These are phyloP conservation scores for Danio aesculapii DNA, from an alignment of 2,797 vertebrate genomes.

Conservation along the genomic window DNA sequence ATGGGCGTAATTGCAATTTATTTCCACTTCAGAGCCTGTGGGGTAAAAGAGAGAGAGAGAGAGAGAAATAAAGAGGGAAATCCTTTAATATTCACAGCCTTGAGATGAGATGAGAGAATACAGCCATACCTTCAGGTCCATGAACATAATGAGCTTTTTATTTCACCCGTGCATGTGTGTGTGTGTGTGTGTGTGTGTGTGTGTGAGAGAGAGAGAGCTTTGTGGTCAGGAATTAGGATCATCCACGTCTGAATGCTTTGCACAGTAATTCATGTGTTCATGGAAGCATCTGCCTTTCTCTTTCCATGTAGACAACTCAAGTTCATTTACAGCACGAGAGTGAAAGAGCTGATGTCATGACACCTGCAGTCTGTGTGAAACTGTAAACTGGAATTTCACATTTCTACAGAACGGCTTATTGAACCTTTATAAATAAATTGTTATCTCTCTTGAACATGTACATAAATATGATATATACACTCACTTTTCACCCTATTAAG, in stretches of 20 bases:
- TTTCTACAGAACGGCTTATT: background rate
- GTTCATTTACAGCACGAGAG: background rate
- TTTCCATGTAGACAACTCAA: background rate
- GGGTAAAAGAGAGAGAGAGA: constrained; percentile 56
- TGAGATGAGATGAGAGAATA: constrained; percentile 75
- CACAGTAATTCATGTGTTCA: constrained; percentile 53
- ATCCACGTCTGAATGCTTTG: constrained; percentile 51
- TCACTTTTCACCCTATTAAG: no score
- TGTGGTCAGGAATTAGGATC: constrained; percentile 54
- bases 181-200: constrained; percentile 14
- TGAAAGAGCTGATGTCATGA: constrained; percentile 2
- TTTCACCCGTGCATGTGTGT: constrained; percentile 65
- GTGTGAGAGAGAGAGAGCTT: constrained; percentile 20
- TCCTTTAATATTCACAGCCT: constrained; percentile 79
- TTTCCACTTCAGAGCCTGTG: constrained; percentile 75
- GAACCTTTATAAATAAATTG: background rate
- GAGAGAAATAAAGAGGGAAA: constrained; percentile 46
- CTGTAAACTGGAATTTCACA: background rate
- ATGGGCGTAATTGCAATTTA: constrained; percentile 89
- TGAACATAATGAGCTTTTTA: constrained; percentile 81
- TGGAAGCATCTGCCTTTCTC: constrained; percentile 43
- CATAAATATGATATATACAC: background rate
- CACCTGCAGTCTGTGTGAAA: background rate
- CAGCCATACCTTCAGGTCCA: constrained; percentile 81
- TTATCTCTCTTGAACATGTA: background rate